Conservation (phyloP, 2,113 vertebrate species). For the Pedionomus torquatus region DNA sequence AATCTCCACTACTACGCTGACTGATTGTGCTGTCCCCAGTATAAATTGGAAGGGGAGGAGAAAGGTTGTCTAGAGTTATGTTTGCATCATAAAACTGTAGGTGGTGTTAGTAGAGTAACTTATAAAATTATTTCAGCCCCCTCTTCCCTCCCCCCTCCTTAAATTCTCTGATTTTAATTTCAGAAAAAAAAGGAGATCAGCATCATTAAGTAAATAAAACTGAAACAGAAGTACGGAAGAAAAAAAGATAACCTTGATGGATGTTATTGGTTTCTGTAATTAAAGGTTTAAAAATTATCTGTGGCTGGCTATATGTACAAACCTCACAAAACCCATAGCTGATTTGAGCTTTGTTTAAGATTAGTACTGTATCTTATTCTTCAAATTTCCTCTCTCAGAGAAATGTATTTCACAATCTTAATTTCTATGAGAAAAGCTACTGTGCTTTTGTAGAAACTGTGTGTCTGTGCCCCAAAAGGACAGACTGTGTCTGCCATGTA, state of each 20-base stretch:
- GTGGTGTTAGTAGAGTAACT: not conserved
- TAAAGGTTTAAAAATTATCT: not conserved
- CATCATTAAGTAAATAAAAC: not conserved
- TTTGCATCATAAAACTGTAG: not conserved
- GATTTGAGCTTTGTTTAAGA: not conserved
- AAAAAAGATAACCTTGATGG: not conserved
- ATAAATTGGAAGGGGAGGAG: not conserved
- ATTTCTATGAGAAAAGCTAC: not conserved
- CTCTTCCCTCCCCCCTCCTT: not conserved
- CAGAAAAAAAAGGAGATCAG: not conserved
- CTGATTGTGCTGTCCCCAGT: not conserved
- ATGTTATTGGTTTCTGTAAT: not conserved
- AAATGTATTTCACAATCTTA: not conserved
- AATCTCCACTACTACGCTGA: not conserved
- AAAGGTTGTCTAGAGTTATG: not conserved
- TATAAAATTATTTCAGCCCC: not conserved
- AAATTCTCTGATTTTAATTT: not conserved
- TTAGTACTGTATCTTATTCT: not conserved
- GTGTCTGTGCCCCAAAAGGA: not conserved
- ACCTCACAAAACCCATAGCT: not conserved
- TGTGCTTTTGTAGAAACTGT: not conserved
- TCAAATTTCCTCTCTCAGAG: not conserved
- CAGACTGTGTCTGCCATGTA: not conserved
- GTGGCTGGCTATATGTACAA: not conserved
- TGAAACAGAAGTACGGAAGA: not conserved